Evolutionary conservation across 2,113 vertebrate genomes (phyloP).

Genomic region (Gasterosteus aculeatus): DNA sequence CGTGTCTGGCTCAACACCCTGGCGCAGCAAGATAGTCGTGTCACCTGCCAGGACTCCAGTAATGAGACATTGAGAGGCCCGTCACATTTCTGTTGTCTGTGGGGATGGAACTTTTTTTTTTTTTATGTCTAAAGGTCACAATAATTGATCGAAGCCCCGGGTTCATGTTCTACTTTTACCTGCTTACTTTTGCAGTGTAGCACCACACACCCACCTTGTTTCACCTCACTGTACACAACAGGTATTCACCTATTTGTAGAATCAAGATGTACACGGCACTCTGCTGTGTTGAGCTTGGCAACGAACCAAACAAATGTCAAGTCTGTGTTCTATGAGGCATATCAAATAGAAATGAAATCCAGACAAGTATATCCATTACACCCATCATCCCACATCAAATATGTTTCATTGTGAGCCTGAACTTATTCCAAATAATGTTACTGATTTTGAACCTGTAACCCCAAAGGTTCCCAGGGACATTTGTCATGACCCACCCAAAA

Average conservation of each 20-base stretch:
- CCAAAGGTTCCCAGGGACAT: constrained; percentile 19
- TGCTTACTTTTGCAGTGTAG: not conserved
- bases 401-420: not conserved
- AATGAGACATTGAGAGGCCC: constrained; percentile 45
- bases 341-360: not conserved
- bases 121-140: constrained; percentile 14
- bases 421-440: not conserved
- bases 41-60: constrained; percentile 53
- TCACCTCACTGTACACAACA: not conserved
- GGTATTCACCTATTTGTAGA: not conserved
- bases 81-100: constrained; percentile 39
- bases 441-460: constrained; percentile 9
- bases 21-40: constrained; percentile 52
- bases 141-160: not conserved
- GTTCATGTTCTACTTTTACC: not conserved
- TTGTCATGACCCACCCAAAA: constrained; percentile 22
- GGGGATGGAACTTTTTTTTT: constrained; percentile 18
- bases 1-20: constrained; percentile 55
- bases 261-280: constrained; percentile 3
- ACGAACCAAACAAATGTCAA: constrained; percentile 20
- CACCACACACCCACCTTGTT: not conserved
- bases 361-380: not conserved
- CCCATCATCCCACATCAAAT: not conserved
- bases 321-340: constrained; percentile 6
- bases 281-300: constrained; percentile 3